Evolutionary conservation across 1,140 invertebrate species (phyloP).

Genomic region (Micrasema minimum): DNA sequence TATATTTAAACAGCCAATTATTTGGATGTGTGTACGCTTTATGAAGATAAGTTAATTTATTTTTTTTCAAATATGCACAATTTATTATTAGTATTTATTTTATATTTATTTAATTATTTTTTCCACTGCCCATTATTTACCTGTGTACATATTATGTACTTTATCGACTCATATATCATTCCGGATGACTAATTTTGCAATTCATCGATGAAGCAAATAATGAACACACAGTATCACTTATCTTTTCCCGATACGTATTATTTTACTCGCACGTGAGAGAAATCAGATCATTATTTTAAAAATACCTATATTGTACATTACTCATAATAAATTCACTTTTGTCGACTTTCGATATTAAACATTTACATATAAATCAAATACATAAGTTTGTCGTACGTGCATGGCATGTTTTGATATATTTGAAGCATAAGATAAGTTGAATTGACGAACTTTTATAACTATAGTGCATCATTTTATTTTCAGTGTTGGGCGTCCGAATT

Average conservation of each 20-base stretch:
- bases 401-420: constrained; percentile 45
- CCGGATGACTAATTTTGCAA: too few species aligned
- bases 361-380: background rate
- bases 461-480: constrained; percentile 41
- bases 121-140: background rate
- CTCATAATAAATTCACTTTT: too few species aligned
- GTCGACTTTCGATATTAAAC: too few species aligned
- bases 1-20: constrained; percentile 51
- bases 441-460: constrained; percentile 34
- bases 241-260: too few species aligned
- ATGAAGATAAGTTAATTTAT: constrained; percentile 46
- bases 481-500: constrained; percentile 33
- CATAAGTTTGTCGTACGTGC: constrained; percentile 39
- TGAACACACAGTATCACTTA: too few species aligned
- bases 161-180: too few species aligned
- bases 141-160: constrained; percentile 34
- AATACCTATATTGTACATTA: too few species aligned
- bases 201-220: too few species aligned
- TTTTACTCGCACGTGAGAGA: too few species aligned
- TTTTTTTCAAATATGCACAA: constrained; percentile 32
- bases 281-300: too few species aligned
- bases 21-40: constrained; percentile 54
- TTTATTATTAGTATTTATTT: constrained; percentile 54
- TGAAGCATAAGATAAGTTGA: constrained; percentile 31
- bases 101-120: constrained; percentile 33